These are phyloP conservation scores for Cyanoderma ruficeps DNA, from an alignment of 2,113 vertebrate species.

Conservation along the genomic window DNA sequence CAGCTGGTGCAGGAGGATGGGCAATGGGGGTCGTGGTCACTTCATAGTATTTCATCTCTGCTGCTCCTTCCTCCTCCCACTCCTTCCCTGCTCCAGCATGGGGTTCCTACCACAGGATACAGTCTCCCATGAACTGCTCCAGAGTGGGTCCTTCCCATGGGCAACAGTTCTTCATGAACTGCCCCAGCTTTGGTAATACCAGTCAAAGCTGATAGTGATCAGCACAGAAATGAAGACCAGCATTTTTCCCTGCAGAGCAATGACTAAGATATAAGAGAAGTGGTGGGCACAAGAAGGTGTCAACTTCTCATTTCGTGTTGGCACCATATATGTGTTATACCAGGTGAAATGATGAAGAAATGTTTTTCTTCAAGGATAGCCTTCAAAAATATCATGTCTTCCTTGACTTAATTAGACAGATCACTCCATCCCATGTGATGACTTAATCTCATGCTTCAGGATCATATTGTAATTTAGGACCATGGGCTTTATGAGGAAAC, in stretches of 20 bases:
- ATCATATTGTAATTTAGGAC: neutral
- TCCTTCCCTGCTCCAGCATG: accelerated
- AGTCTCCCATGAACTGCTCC: neutral
- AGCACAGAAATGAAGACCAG: neutral
- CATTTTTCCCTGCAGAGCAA: neutral
- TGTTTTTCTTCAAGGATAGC: neutral
- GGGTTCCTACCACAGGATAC: neutral
- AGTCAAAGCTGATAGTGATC: neutral
- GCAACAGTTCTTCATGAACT: neutral
- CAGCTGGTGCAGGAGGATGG: neutral
- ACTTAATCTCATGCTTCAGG: neutral
- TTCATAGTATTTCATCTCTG: neutral
- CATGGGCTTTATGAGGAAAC: neutral
- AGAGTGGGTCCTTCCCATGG: neutral
- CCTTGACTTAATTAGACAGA: neutral
- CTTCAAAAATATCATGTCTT: neutral
- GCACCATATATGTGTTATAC: neutral
- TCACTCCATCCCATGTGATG: neutral
- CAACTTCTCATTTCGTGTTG: neutral
- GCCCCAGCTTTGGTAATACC: neutral
- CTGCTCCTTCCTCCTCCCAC: accelerated
- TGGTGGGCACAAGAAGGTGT: neutral
- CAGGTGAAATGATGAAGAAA: neutral
- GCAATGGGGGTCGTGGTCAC: neutral
- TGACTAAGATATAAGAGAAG: neutral